A percentile compares a stretch with the other conserved stretches of the same genome.
phyloP scores from a whole-genome alignment of 2,113 vertebrate species.

The Gopherus flavomarginatus region DNA sequence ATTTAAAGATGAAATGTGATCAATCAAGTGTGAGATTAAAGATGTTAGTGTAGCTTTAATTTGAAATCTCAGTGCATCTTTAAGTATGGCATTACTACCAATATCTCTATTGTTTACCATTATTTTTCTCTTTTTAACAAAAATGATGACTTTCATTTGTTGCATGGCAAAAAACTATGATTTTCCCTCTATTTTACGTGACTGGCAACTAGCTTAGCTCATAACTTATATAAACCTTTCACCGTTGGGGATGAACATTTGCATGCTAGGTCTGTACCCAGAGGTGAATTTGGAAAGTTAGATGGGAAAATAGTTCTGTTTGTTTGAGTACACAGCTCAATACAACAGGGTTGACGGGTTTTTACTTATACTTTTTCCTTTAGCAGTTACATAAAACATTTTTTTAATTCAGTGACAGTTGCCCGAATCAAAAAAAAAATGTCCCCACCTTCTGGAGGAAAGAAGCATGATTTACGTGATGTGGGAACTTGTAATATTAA shows the following conservation, averaged over 20 bases:
- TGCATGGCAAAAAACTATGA: rapidly evolving
- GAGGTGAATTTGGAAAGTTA: neutral
- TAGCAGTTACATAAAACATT: neutral
- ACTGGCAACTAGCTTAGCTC: neutral
- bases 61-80: neutral
- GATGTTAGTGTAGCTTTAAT: neutral
- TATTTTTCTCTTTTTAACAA: neutral
- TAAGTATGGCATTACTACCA: slow-evolving; percentile 31
- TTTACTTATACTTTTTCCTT: neutral
- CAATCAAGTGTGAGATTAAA: neutral
- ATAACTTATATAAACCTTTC: neutral
- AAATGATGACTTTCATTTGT: neutral
- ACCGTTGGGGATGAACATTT: neutral
- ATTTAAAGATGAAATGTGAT: neutral
- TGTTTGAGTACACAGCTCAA: neutral
- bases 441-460: slow-evolving; percentile 6
- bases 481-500: slow-evolving; percentile 13
- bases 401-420: neutral
- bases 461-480: slow-evolving; percentile 18
- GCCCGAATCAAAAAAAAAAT: neutral
- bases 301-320: neutral
- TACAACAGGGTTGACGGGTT: neutral
- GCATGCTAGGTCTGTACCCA: rapidly evolving
- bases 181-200: neutral
- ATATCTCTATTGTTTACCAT: neutral